Base-by-base conservation (phyloP, 2,113 vertebrate species). In the Siniperca knerii region DNA sequence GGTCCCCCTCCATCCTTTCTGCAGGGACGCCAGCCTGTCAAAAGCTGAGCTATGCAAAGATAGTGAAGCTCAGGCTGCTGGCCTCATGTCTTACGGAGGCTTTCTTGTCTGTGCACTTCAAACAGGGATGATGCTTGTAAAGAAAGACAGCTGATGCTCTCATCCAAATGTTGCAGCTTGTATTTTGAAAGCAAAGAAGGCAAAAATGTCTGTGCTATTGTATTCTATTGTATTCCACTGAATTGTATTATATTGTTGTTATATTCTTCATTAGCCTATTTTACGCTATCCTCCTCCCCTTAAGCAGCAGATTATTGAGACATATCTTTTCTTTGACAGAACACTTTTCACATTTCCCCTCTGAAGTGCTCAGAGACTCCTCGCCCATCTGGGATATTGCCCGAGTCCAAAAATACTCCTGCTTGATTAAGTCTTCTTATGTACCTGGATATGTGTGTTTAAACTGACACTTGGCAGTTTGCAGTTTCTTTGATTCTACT, bases 341-440 rank as follows among this genome's bases (percentile, higher is more conserved):
- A 83, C 64, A 70, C 75, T 89, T 84, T 90, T 92, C 83, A 90
- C 91, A 82, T 92, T 89, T 87, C 88, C 87, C 89, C 90, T 94
- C 82, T 90, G 83, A 92, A 90, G 90, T 81, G 77, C 77, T 87
- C 74, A 80, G 89, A 94, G 91, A 89, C 85, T 82, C 60, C 52
- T 85, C 52, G 69, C 85, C 90, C 90, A 86, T 90, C 88, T 90
- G 93, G 92, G 94, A 94, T 86, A 84, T 86, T 87, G 86, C 82
- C 81, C 75, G 61, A 83, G 82, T 94, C 93, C 87, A 91, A 90
- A 93, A 95, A 93, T 95, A 94, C 86, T 87, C 77, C 65, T 73
- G 81, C 87, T 94, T 94, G 94, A 94, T 93, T 94, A 93, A 93
- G 92, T 93, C 93, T 86, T 87, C 86, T 90, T 89, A 90, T 92